phyloP scores from a whole-genome alignment of 2,797 vertebrate genomes.

The Gadopsis marmoratus region DNA sequence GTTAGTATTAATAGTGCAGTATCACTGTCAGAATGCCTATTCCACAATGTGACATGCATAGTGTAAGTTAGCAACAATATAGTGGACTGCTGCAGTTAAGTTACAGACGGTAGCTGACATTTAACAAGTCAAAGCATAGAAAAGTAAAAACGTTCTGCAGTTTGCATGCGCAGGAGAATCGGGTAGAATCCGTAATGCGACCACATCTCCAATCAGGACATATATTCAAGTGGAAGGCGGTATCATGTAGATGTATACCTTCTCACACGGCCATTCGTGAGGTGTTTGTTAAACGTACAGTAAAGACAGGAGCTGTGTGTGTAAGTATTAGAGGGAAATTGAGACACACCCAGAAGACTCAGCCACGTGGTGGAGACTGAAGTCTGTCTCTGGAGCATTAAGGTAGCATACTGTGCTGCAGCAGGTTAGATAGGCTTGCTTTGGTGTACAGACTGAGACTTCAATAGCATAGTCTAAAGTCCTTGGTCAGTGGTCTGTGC shows the following conservation, averaged over 20 bases:
- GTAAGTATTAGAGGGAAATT: constrained; percentile 25
- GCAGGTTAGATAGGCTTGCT: constrained; percentile 56
- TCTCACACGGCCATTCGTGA: constrained; percentile 21
- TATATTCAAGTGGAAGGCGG: constrained; percentile 47
- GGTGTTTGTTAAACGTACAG: constrained; percentile 19
- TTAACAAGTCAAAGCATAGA: constrained; percentile 46
- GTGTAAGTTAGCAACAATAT: constrained; percentile 63
- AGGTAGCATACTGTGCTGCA: constrained; percentile 48
- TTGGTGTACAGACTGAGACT: constrained; percentile 56
- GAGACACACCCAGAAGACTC: constrained; percentile 23
- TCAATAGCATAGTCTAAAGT: constrained; percentile 29
- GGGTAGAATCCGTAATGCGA: constrained; percentile 22
- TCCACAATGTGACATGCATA: constrained; percentile 80
- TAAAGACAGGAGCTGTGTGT: constrained; percentile 21
- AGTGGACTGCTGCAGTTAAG: constrained; percentile 41
- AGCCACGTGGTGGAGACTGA: background rate
- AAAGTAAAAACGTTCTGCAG: constrained; percentile 53
- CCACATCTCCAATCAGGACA: constrained; percentile 28
- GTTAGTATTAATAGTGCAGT: constrained; percentile 75
- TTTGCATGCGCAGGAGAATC: constrained; percentile 51
- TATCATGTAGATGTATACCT: background rate
- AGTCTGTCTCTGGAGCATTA: constrained; percentile 16
- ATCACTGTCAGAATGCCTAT: constrained; percentile 78
- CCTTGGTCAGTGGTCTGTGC: constrained; percentile 1
- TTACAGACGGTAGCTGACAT: constrained; percentile 56